Base-by-base conservation (phyloP, 2,797 vertebrate species). In the Crypturellus tataupa region DNA sequence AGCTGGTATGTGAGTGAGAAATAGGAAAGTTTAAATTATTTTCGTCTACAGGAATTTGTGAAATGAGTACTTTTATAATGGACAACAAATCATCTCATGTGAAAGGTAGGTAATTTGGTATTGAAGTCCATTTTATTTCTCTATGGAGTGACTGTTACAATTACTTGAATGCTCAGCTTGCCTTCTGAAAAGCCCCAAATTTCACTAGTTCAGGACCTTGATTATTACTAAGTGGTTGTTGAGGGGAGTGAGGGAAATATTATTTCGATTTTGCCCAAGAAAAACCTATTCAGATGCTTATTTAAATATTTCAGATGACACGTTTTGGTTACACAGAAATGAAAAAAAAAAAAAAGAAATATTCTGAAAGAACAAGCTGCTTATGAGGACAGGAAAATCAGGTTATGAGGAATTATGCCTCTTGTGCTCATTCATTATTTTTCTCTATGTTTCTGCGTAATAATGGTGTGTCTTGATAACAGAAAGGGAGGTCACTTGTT, bases 1-100 rank as follows among this genome's bases (percentile, higher is more conserved):
- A 88, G 37, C 5, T 83, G 29, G 19, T 80, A 23, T 80, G 39
- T 60, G 12, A 91, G 31, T 14, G 16, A 93, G 64, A 95, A 93
- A 83, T 47, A 73, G 9, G 69, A 87, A 78, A 55, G 33, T 78
- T 93, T 86, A 64, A 93, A 64, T 70, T 88, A 80, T 95, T 84
- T 83, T 76, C 62, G 9, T 89, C 69, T 71, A n/a, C 31, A 29
- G 49, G 40, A 90, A 80, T 90, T 88, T 49, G 29, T 87, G 56
- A 92, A 86, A 90, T 63, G 67, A 75, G 56, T 55, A 25, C 3
- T 73, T 85, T 19, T 75, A 62, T 85, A 72, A 70, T 5, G 14
- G 63, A 71, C 70, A 87, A 42, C 40, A 89, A 75, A 79, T 84
- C 80, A 95, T 46, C 53, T 87, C 20, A 59, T 72, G 60, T 71